These are phyloP conservation scores for Venustaconcha ellipsiformis DNA, from an alignment of 1,140 invertebrate genomes.

Conservation along the genomic window DNA sequence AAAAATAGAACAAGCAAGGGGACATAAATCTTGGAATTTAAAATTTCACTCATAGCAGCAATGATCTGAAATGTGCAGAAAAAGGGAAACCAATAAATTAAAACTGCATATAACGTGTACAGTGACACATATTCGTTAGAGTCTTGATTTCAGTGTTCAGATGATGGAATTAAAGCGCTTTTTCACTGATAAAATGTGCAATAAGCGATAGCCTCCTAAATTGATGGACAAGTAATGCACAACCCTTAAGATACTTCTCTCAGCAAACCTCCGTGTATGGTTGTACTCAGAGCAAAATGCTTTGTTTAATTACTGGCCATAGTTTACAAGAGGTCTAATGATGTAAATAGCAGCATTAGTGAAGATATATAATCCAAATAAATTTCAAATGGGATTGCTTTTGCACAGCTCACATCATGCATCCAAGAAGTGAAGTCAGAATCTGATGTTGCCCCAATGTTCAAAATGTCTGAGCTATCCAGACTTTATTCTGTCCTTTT, in stretches of 20 bases:
- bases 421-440: slow-evolving; percentile 16
- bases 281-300: slow-evolving; percentile 37
- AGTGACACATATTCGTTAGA: too few species aligned
- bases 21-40: slow-evolving; percentile 13
- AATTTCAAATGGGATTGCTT: background rate
- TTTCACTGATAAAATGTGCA: slow-evolving; percentile 5
- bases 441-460: background rate
- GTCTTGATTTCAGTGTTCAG: too few species aligned
- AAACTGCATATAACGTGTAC: too few species aligned
- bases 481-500: slow-evolving; percentile 11
- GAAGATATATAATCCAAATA: slow-evolving; percentile 2
- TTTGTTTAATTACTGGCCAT: slow-evolving; percentile 12
- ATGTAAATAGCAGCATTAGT: too few species aligned
- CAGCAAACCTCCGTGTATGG: slow-evolving; percentile 3
- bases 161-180: background rate
- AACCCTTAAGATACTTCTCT: slow-evolving; percentile 14
- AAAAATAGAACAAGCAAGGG: slow-evolving; percentile 6
- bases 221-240: background rate
- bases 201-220: slow-evolving; percentile 5
- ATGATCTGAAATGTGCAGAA: background rate
- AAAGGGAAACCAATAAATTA: background rate
- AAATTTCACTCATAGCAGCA: slow-evolving; percentile 8
- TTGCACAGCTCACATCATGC: slow-evolving; percentile 26
- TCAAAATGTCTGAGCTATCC: background rate
- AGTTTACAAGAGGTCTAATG: slow-evolving; percentile 21